Evolutionary conservation across 2,113 vertebrate species (phyloP).

Genomic region (Terrapene triunguis): DNA sequence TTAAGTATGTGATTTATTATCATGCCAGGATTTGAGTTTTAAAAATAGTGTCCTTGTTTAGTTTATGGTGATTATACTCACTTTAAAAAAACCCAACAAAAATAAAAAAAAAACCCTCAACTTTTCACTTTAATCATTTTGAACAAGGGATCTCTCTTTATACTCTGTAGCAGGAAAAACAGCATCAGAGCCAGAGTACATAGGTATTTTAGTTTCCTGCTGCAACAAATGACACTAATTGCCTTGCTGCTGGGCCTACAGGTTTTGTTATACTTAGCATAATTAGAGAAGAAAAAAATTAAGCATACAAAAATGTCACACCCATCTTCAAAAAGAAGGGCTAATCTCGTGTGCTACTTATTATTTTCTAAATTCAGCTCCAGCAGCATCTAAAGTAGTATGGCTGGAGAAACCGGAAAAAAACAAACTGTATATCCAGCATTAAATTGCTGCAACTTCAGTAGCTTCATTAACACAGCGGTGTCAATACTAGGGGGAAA

Average conservation of each 20-base stretch:
- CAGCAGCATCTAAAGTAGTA: neutral
- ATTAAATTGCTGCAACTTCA: constrained; percentile 33
- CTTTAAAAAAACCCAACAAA: neutral
- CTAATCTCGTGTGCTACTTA: neutral
- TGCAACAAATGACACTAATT: neutral
- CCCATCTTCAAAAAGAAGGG: neutral
- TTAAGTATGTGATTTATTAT: constrained; percentile 17
- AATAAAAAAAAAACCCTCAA: neutral
- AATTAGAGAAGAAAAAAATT: constrained; percentile 9
- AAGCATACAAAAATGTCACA: neutral
- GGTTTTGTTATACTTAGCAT: neutral
- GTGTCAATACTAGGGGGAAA: constrained; percentile 29
- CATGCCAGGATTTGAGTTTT: neutral
- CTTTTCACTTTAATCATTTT: neutral
- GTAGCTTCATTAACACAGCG: constrained; percentile 64
- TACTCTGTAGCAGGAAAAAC: neutral
- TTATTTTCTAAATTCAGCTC: neutral
- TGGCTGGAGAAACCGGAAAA: constrained; percentile 24
- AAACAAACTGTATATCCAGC: neutral
- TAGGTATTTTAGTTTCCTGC: neutral
- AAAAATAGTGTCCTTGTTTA: neutral
- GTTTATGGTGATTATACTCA: neutral
- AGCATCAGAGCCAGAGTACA: neutral
- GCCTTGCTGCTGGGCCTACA: neutral
- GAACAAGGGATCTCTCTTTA: neutral